Base-by-base conservation (phyloP, 2,797 vertebrate species). In the Ctenosaura bakeri region DNA sequence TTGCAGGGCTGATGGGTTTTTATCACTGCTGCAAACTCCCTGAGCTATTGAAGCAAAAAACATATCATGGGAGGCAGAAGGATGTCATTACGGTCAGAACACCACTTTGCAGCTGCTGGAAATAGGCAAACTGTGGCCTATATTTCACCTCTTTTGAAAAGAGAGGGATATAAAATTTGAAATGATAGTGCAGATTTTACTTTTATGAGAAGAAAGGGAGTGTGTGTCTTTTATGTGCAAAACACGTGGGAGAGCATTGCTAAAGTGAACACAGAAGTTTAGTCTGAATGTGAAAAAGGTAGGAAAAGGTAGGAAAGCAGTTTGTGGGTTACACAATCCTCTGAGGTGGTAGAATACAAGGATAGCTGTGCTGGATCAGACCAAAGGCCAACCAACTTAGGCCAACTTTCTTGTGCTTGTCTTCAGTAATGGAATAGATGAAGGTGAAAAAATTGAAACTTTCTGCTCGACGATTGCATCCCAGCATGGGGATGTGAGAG, bases 151-250 rank as follows among this genome's bases (percentile, higher is more conserved):
- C 26, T 90, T 83, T 87, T 83, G 81, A 88, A 86, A 78, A 0
- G 10, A 12, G 62, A 91, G 83, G 50, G 64, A 66, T 66, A 32
- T 32, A 81, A 91, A 88, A 14, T 64, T 56, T 12, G 38, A 81
- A 66, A 35, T 5, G 69, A 78, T 2, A 64, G 69, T 20, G 88
- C 50, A 24, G 89, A 83, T 76, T 90, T 54, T 78, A 7, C 50
- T 86, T 59, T 92, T 90, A 90, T 50, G 86, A 35, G 52, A 84
- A 82, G 38, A 74, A 90, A 29, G 77, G 86, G 64, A 90, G 8
- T 6, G 1, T 90, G 89, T 83, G 1, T 83, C 86, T 90, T 73
- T 85, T 62, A 42, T 69, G 79, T n/a, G 24, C 5, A 42, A 18
- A 87, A 52, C 32, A 22, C 52, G 62, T 50, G 83, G 83, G 69